Percentiles rank a stretch among this genome's conserved stretches.
phyloP scores from a whole-genome alignment of 2,797 vertebrate genomes.

The Telmatherina bonti region DNA sequence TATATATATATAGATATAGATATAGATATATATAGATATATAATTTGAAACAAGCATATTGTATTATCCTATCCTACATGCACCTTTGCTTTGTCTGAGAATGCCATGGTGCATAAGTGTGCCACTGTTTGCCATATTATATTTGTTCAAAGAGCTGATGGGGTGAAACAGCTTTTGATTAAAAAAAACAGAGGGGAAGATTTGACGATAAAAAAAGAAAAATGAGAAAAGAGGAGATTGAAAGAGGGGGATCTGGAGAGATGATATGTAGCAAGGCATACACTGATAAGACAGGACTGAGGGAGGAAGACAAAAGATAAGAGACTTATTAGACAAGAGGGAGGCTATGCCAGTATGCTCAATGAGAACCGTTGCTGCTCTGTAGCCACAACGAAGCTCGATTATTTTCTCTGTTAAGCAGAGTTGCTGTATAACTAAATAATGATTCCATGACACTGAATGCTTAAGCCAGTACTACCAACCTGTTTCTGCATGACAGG shows the following conservation, averaged over 20 bases:
- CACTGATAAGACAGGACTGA: slow-evolving; percentile 61
- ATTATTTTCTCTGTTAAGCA: slow-evolving; percentile 29
- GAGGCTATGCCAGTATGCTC: slow-evolving; percentile 33
- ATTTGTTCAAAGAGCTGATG: slow-evolving; percentile 55
- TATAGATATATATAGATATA: too few relatives aligned
- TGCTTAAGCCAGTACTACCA: slow-evolving; percentile 2
- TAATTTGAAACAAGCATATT: too few relatives aligned
- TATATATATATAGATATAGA: too few relatives aligned
- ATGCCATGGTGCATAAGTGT: slow-evolving; percentile 10
- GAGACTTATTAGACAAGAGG: slow-evolving; percentile 39
- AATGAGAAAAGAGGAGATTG: slow-evolving; percentile 61
- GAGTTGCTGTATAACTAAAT: slow-evolving; percentile 5
- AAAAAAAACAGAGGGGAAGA: slow-evolving; percentile 59
- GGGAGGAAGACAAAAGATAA: slow-evolving; percentile 61
- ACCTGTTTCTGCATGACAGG: background rate
- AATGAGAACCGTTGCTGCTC: slow-evolving; percentile 22
- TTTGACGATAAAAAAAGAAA: slow-evolving; percentile 63
- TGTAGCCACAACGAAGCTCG: slow-evolving; percentile 12
- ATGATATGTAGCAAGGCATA: slow-evolving; percentile 61
- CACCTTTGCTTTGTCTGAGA: slow-evolving; percentile 11
- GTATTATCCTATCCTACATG: slow-evolving; percentile 22
- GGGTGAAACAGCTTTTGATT: slow-evolving; percentile 69
- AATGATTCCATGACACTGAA: slow-evolving; percentile 7
- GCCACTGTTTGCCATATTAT: slow-evolving; percentile 48
- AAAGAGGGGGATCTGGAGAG: slow-evolving; percentile 66